A percentile compares a stretch with the other conserved stretches of the same genome.
phyloP scores from a whole-genome alignment of 2,797 vertebrate species.

The Neolamprologus multifasciatus region DNA sequence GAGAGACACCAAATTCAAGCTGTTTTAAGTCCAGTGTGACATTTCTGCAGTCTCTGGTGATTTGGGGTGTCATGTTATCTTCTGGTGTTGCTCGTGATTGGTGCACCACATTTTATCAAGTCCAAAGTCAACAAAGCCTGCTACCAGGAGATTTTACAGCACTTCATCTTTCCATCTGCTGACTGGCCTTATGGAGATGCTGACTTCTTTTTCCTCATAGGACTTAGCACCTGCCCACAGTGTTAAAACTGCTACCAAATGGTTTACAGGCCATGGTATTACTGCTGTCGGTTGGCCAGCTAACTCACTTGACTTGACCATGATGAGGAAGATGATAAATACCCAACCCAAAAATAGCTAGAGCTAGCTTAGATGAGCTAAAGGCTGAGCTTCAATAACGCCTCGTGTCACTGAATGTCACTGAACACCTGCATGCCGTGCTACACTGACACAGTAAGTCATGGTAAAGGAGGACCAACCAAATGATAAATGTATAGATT shows the following conservation, averaged over 20 bases:
- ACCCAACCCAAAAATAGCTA: neutral
- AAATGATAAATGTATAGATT: neutral
- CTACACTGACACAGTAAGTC: neutral
- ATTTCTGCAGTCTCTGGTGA: neutral
- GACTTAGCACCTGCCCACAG: neutral
- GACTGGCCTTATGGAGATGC: neutral
- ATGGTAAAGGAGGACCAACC: neutral
- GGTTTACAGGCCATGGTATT: neutral
- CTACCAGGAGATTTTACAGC: neutral
- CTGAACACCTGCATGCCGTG: neutral
- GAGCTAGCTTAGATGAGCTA: neutral
- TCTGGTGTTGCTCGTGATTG: neutral
- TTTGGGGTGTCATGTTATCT: neutral
- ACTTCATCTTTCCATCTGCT: neutral
- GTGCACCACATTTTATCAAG: neutral
- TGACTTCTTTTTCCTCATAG: neutral
- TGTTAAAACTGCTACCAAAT: neutral
- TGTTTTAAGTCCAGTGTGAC: neutral
- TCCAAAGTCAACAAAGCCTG: neutral
- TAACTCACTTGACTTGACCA: neutral
- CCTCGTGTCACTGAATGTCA: neutral
- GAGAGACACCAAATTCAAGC: neutral
- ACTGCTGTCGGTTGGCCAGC: neutral
- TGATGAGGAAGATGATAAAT: neutral
- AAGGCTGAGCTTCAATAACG: neutral